Percentiles rank a stretch among this genome's conserved stretches.
Conservation (phyloP, 2,113 vertebrate species). For the Mirza zaza region DNA sequence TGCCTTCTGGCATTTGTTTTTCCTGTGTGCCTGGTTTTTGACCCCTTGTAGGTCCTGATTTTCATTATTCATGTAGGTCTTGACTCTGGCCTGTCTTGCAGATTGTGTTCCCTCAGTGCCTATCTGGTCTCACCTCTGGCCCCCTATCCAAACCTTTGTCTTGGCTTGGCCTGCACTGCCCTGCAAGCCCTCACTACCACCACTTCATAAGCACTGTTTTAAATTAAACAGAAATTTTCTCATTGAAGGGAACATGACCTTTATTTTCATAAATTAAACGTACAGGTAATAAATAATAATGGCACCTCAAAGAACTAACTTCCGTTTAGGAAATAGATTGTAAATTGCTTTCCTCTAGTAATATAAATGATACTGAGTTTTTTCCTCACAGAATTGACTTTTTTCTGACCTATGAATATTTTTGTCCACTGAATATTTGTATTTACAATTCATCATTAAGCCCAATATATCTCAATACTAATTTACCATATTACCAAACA, state of each 20-base stretch:
- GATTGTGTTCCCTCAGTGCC: not conserved
- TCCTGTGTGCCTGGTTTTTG: constrained; percentile 66
- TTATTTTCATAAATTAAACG: constrained; percentile 62
- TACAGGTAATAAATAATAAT: constrained; percentile 73
- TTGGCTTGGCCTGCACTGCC: not conserved
- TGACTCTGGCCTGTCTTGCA: not conserved
- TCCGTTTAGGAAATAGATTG: constrained; percentile 61
- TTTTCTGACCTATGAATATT: not conserved
- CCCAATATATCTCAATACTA: not conserved
- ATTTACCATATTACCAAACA: not conserved
- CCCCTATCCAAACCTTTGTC: not conserved
- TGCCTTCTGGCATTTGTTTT: constrained; percentile 48
- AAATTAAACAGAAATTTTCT: constrained; percentile 66
- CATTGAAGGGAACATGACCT: constrained; percentile 31
- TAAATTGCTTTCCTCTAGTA: constrained; percentile 52
- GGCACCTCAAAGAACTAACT: constrained; percentile 65
- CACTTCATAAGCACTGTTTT: constrained; percentile 39
- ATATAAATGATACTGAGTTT: constrained; percentile 18
- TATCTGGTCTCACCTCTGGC: not conserved
- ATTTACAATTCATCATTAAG: constrained; percentile 1
- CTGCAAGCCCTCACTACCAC: not conserved
- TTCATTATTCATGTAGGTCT: constrained; percentile 55
- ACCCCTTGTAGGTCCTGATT: not conserved
- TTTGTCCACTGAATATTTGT: not conserved
- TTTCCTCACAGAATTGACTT: constrained; percentile 5